phyloP scores from a whole-genome alignment of 2,888 invertebrate genomes.

The Diaprepes abbreviatus region DNA sequence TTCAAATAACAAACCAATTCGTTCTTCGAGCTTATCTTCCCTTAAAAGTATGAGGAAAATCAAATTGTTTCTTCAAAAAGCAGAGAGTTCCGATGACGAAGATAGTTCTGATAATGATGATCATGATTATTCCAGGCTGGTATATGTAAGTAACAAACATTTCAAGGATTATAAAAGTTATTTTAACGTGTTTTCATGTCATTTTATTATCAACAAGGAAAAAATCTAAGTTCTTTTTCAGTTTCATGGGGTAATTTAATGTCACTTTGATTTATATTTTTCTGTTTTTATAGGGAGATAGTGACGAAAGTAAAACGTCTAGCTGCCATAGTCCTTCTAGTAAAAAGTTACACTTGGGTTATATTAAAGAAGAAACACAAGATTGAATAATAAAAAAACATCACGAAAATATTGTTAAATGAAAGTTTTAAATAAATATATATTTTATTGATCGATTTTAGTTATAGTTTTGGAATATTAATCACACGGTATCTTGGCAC shows the following conservation, averaged over 20 bases:
- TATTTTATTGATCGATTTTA: no score
- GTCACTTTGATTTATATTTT: no score
- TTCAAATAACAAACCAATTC: conserved; percentile 62
- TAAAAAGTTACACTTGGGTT: conserved; percentile 63
- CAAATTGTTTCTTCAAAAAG: conserved; percentile 67
- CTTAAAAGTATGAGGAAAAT: conserved; percentile 68
- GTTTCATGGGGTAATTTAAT: no score
- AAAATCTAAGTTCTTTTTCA: no score
- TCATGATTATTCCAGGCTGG: conserved; percentile 56
- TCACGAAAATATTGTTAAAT: background rate
- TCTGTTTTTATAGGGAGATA: conserved; percentile 62
- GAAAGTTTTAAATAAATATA: background rate
- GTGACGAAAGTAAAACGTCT: conserved; percentile 57
- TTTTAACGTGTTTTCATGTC: no score
- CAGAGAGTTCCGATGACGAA: conserved; percentile 66
- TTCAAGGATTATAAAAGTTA: no score
- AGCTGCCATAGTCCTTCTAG: conserved; percentile 51
- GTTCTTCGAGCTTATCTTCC: conserved; percentile 67
- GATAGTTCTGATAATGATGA: conserved; percentile 65
- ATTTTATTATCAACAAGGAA: no score
- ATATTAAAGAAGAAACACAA: conserved; percentile 64
- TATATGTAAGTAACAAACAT: conserved; percentile 53
- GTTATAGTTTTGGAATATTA: no score
- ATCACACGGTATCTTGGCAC: no score
- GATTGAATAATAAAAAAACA: conserved; percentile 43